Evolutionary conservation across 1,140 invertebrate species (phyloP).

Genomic region (Camponotus floridanus): DNA sequence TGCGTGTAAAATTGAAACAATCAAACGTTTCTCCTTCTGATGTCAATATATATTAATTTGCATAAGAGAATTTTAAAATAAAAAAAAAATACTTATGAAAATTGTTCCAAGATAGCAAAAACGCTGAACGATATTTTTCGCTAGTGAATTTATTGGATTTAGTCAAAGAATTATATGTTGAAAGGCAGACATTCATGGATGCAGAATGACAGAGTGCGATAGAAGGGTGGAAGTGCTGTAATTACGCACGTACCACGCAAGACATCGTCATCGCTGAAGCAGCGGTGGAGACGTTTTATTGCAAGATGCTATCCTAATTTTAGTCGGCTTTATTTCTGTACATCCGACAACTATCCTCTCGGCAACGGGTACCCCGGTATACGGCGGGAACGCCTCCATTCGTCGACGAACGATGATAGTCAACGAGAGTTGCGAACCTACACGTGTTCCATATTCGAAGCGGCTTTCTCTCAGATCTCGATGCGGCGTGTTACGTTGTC

Average conservation of each 20-base stretch:
- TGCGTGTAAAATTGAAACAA: constrained; percentile 11
- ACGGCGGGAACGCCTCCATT: constrained; percentile 46
- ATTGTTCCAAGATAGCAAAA: neutral
- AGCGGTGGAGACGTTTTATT: constrained; percentile 69
- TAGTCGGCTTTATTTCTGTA: constrained; percentile 76
- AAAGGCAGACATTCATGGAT: constrained; percentile 12
- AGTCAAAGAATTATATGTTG: neutral
- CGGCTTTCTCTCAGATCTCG: constrained; percentile 81
- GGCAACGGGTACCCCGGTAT: constrained; percentile 27
- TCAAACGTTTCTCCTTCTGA: neutral
- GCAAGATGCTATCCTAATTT: constrained; percentile 74
- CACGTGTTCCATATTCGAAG: constrained; percentile 81
- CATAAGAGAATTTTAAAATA: no score
- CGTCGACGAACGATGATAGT: constrained; percentile 63
- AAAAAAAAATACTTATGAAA: neutral
- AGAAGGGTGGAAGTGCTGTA: constrained; percentile 49
- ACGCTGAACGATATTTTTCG: neutral
- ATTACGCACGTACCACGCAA: constrained; percentile 63
- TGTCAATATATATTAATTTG: neutral
- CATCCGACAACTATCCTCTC: constrained; percentile 72
- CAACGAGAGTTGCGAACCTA: constrained; percentile 77
- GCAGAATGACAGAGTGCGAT: neutral
- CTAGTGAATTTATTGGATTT: neutral
- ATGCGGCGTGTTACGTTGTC: constrained; percentile 83
- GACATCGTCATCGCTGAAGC: constrained; percentile 61